Base-by-base conservation (phyloP, 2,888 invertebrate species). In the Pterobdella sp. region DNA sequence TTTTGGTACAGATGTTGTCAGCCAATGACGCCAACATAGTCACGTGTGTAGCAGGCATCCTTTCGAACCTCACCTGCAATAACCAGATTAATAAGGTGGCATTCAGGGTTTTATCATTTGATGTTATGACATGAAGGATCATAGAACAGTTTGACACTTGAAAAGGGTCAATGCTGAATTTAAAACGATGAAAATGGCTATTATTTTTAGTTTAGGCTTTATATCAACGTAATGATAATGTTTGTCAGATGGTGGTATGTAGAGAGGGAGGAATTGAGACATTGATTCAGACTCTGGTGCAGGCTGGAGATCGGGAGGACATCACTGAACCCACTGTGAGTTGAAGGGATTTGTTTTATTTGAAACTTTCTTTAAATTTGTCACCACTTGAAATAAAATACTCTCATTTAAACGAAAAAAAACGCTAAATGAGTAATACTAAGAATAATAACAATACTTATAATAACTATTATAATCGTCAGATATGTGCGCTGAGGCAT, bases 1-100 rank as follows among this genome's bases (percentile, higher is more conserved):
- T 93, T 80, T 87, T 97, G 78, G 94, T 96, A 42, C 93, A 93
- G 83, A 89, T 95, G 74, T 86, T 97, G 74, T 90, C 90, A 32
- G 93, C 93, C 14, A 91, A 91, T 73, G 96, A 96, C 84, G 92
- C 94, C 68, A 96, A 96, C 76, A 81, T 97, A 74, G 95, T 98
- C 72, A 95, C 96, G 4, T 98, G 97, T 83, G 94, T 96, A 42
- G 96, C 97, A 73, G 98, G 98, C 67, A 98, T 98, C 77, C 87
- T 99, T 67, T 96, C 95, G 68, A 99, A 99, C 86, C 87, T 99
- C 84, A 98, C 98, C 3, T 99, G 98, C 87, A 99, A 99, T 86
- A 99, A 98, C 87, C 94, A 95, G 83, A 90, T 93, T 74, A 98
- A 99, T 85, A 98, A 97, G 66, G 32, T 65, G n/a, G n/a, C n/a